phyloP scores from a whole-genome alignment of 2,797 vertebrate species.

The Megaceryle alcyon region DNA sequence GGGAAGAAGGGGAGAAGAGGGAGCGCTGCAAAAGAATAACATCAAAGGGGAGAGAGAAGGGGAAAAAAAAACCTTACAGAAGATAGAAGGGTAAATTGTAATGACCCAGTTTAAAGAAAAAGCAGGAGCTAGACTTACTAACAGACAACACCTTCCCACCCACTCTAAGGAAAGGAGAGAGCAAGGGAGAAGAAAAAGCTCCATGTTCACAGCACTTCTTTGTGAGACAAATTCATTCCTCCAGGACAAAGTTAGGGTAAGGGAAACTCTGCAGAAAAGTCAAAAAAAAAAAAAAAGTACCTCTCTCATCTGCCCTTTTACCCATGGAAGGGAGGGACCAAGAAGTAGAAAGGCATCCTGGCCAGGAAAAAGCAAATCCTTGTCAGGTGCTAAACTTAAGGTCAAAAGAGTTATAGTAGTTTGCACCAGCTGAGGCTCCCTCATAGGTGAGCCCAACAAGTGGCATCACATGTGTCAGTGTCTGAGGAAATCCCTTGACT shows the following conservation, averaged over 20 bases:
- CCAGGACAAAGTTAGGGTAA: fast-evolving
- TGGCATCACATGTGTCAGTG: not conserved
- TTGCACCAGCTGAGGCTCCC: not conserved
- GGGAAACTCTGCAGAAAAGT: not conserved
- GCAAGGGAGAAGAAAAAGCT: not conserved
- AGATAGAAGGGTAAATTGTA: slow-evolving; percentile 11
- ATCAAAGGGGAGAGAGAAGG: not conserved
- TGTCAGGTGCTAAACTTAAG: not conserved
- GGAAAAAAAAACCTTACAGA: not conserved
- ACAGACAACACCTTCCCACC: slow-evolving; percentile 43
- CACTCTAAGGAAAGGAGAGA: not conserved
- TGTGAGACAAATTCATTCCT: not conserved
- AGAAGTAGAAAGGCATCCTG: not conserved
- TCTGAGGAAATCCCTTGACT: not conserved
- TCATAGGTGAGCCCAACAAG: not conserved
- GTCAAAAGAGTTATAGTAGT: not conserved
- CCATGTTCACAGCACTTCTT: not conserved
- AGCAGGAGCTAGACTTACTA: slow-evolving; percentile 57
- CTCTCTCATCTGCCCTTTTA: not conserved
- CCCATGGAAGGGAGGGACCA: too few relatives aligned
- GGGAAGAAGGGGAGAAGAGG: not conserved
- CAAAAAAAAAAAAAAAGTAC: fast-evolving
- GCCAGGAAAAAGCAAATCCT: not conserved
- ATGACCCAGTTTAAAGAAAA: slow-evolving; percentile 47
- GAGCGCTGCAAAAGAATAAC: not conserved